These are phyloP conservation scores for Himalopsyche kuldschensis DNA, from an alignment of 2,888 invertebrate species.

Conservation along the genomic window DNA sequence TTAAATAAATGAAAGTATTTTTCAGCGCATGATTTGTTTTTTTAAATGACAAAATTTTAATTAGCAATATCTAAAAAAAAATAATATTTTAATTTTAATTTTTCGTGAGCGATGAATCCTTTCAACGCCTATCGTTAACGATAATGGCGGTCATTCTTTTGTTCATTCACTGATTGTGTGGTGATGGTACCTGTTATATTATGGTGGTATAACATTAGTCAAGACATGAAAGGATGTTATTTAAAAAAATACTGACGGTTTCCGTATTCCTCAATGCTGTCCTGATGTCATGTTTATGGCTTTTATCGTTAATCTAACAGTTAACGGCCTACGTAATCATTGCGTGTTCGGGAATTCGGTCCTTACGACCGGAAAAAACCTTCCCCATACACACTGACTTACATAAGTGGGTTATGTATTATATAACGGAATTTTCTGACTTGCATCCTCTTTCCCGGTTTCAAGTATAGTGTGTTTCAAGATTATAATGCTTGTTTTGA, in stretches of 20 bases:
- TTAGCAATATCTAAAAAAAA: too few species aligned
- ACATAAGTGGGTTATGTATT: background rate
- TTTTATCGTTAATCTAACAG: background rate
- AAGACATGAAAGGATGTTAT: too few species aligned
- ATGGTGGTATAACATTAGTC: too few species aligned
- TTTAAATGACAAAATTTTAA: too few species aligned
- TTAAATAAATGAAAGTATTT: too few species aligned
- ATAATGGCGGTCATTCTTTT: too few species aligned
- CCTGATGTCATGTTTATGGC: background rate
- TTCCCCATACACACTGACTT: background rate
- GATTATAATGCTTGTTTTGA: background rate
- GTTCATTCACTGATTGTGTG: too few species aligned
- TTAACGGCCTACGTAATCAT: background rate
- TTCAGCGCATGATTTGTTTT: too few species aligned
- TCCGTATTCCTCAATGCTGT: background rate
- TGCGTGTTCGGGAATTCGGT: background rate
- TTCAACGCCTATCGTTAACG: too few species aligned
- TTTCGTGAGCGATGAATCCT: too few species aligned
- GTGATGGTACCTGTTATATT: too few species aligned
- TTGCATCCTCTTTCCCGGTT: background rate
- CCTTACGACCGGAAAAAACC: background rate
- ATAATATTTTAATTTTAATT: too few species aligned
- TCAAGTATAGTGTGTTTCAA: background rate
- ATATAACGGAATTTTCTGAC: background rate
- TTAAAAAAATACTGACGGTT: background rate